A percentile compares a stretch with the other conserved stretches of the same genome.
Conservation (phyloP, 2,797 vertebrate genomes). For the Tragopan temminckii region DNA sequence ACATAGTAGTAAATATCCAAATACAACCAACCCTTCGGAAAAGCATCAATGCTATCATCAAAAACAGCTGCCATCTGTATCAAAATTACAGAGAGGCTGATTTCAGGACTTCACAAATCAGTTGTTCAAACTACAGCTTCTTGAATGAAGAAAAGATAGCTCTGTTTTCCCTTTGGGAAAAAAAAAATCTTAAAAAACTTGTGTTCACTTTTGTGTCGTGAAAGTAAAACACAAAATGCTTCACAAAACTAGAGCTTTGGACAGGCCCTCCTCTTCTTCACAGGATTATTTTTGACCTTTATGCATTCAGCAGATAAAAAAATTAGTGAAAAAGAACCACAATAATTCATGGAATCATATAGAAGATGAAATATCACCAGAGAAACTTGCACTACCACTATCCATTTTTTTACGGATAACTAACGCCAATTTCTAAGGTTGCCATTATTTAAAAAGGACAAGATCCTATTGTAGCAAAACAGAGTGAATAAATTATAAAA, state of each 20-base stretch:
- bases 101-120: neutral
- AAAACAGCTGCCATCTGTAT: neutral
- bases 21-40: neutral
- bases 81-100: neutral
- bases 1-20: neutral
- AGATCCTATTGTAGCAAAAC: neutral
- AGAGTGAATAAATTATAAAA: constrained; percentile 25
- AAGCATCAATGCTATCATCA: neutral
- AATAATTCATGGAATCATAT: neutral
- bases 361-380: neutral
- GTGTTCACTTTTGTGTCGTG: rapidly evolving
- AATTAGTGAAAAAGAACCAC: neutral
- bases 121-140: neutral
- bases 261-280: neutral
- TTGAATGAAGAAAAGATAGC: neutral
- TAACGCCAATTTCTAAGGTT: neutral
- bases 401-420: neutral
- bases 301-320: neutral
- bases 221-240: neutral
- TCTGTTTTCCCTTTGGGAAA: neutral
- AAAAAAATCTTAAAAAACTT: neutral
- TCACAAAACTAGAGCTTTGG: neutral
- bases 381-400: neutral
- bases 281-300: neutral
- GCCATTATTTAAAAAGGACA: neutral